These are phyloP conservation scores for Strix aluco DNA, from an alignment of 2,113 vertebrate genomes.

Conservation along the genomic window DNA sequence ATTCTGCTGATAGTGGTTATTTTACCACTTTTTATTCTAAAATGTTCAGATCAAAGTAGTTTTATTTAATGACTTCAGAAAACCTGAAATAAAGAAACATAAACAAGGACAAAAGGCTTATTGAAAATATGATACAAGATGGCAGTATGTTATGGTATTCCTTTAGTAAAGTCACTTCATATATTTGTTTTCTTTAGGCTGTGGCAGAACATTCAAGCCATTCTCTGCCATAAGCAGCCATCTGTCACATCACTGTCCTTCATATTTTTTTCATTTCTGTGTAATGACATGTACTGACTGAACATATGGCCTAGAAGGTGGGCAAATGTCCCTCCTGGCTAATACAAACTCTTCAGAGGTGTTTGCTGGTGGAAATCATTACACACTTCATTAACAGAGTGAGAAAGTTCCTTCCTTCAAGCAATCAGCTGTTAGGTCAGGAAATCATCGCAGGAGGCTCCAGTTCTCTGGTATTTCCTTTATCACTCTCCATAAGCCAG, in stretches of 20 bases:
- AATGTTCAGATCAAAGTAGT: background rate
- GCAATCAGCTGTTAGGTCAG: background rate
- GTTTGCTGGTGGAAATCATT: background rate
- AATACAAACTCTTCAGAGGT: background rate
- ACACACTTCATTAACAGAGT: background rate
- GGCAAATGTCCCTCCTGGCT: background rate
- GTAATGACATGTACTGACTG: background rate
- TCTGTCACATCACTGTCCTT: background rate
- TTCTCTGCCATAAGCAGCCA: conserved; percentile 8
- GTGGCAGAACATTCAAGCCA: background rate
- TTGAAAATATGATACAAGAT: background rate
- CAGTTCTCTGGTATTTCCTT: background rate
- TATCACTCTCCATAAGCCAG: background rate
- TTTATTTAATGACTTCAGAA: background rate
- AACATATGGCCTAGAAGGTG: background rate
- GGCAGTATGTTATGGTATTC: background rate
- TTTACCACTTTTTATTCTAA: background rate
- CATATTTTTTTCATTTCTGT: background rate
- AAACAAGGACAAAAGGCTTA: background rate
- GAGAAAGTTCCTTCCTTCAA: background rate
- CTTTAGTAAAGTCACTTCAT: background rate
- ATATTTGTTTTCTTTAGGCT: conserved; percentile 2
- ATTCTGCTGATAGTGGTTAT: background rate
- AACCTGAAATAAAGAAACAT: background rate
- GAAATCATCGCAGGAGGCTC: background rate